phyloP scores from a whole-genome alignment of 2,797 vertebrate species.

The Pseudomugil tenellus region DNA sequence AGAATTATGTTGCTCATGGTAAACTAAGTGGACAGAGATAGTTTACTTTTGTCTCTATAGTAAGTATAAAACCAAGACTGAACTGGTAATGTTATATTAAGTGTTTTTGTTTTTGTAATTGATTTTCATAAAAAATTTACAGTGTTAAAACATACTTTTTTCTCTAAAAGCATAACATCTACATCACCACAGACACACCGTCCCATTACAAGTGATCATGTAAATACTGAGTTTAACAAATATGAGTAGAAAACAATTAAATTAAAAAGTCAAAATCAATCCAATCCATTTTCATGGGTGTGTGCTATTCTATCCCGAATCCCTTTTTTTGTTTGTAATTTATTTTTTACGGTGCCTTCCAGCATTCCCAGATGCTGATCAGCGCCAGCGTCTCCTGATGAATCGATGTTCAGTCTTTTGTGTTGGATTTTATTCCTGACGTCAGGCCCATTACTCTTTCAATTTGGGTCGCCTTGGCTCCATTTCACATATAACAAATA shows the following conservation, averaged over 20 bases:
- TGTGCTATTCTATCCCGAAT: slow-evolving; percentile 13
- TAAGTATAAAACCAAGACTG: too few relatives aligned
- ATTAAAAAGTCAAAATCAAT: not conserved
- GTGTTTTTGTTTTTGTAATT: too few relatives aligned
- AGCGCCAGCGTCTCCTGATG: slow-evolving; percentile 83
- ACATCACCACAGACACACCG: not conserved
- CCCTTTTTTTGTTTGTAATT: slow-evolving; percentile 31
- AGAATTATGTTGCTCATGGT: not conserved
- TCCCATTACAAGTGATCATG: not conserved
- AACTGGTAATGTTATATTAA: too few relatives aligned
- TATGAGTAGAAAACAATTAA: not conserved
- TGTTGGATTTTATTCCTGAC: slow-evolving; percentile 73
- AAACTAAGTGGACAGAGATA: slow-evolving; percentile 4
- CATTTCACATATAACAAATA: slow-evolving; percentile 81
- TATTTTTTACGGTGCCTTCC: slow-evolving; percentile 42
- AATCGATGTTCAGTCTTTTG: slow-evolving; percentile 84
- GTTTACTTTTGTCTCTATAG: not conserved
- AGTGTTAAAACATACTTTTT: too few relatives aligned
- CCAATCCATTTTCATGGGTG: not conserved
- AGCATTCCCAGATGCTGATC: slow-evolving; percentile 73
- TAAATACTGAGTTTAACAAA: not conserved
- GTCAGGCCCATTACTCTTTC: slow-evolving; percentile 87
- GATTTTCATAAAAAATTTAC: too few relatives aligned
- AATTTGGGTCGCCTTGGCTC: slow-evolving; percentile 81
- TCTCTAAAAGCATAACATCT: not conserved